Conservation (phyloP, 2,797 vertebrate genomes). For the Erpetoichthys calabaricus region DNA sequence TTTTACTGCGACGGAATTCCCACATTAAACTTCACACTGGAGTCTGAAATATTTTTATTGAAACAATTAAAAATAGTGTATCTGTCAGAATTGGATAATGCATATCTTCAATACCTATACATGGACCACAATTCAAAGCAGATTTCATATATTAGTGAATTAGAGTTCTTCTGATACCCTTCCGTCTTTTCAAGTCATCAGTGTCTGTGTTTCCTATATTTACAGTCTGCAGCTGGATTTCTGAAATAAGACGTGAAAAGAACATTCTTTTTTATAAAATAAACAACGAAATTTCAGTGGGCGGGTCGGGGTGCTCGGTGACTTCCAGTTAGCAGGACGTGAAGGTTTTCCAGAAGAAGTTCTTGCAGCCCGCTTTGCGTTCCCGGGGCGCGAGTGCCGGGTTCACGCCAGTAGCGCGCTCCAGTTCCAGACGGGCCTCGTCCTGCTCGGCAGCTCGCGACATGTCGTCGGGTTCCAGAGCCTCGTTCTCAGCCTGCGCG, state of each 20-base stretch:
- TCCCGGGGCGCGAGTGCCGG: constrained; percentile 76
- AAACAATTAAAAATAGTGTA: constrained; percentile 68
- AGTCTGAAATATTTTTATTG: constrained; percentile 71
- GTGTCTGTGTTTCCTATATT: constrained; percentile 47
- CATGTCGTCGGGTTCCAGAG: constrained; percentile 67
- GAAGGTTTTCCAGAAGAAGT: constrained; percentile 99
- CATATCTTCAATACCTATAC: constrained; percentile 25
- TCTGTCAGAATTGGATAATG: constrained; percentile 29
- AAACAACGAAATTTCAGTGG: constrained; percentile 5
- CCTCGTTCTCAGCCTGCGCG: constrained; percentile 81
- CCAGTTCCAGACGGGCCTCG: constrained; percentile 67
- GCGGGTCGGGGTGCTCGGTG: constrained; percentile 2
- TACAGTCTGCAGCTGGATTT: constrained; percentile 47
- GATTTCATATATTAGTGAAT: constrained; percentile 48
- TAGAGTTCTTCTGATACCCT: constrained; percentile 36
- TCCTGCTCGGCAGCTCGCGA: constrained; percentile 62
- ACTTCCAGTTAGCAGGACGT: constrained; percentile 74
- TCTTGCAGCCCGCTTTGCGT: constrained; percentile 95
- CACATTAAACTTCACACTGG: constrained; percentile 22
- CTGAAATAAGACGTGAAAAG: constrained; percentile 4
- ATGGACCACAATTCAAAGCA: constrained; percentile 42
- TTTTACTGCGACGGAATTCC: not conserved
- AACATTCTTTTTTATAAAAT: constrained; percentile 20
- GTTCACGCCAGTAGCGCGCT: constrained; percentile 67
- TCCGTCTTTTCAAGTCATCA: not conserved